A percentile compares a stretch with the other conserved stretches of the same genome.
Conservation (phyloP, 2,113 vertebrate genomes). For the Rhynchopsitta pachyrhyncha region DNA sequence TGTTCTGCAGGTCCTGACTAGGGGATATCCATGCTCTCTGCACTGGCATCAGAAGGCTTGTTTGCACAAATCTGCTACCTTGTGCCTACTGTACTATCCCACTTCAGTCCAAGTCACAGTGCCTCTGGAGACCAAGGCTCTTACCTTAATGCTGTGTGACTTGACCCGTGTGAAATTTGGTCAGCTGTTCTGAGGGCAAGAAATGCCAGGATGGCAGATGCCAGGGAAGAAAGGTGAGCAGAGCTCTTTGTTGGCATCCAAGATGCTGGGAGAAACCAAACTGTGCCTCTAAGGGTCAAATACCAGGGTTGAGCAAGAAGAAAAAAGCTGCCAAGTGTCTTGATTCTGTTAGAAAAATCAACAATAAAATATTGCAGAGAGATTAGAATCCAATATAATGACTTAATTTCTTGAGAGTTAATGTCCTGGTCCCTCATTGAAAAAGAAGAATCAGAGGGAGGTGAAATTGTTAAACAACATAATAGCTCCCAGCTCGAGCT, state of each 20-base stretch:
- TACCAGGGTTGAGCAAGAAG: rapidly evolving
- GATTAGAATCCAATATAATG: neutral
- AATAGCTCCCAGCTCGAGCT: neutral
- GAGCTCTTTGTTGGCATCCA: neutral
- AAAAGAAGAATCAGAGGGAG: neutral
- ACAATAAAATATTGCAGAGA: neutral
- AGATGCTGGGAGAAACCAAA: neutral
- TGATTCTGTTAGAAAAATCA: neutral
- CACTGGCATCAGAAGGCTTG: neutral
- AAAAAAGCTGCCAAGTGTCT: neutral
- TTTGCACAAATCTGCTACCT: neutral
- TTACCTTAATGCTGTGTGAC: neutral
- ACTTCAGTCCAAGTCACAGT: neutral
- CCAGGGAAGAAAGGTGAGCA: neutral
- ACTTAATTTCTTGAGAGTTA: constrained; percentile 22
- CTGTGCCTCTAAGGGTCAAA: neutral
- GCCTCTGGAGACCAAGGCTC: neutral
- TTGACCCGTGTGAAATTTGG: neutral
- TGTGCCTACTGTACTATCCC: neutral
- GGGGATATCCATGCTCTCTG: rapidly evolving
- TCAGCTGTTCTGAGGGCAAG: neutral
- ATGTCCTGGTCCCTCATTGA: neutral
- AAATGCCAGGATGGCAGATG: neutral
- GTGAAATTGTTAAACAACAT: neutral
- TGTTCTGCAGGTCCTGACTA: neutral